phyloP scores from a whole-genome alignment of 2,888 invertebrate genomes.

The Galerucella nymphaeae region DNA sequence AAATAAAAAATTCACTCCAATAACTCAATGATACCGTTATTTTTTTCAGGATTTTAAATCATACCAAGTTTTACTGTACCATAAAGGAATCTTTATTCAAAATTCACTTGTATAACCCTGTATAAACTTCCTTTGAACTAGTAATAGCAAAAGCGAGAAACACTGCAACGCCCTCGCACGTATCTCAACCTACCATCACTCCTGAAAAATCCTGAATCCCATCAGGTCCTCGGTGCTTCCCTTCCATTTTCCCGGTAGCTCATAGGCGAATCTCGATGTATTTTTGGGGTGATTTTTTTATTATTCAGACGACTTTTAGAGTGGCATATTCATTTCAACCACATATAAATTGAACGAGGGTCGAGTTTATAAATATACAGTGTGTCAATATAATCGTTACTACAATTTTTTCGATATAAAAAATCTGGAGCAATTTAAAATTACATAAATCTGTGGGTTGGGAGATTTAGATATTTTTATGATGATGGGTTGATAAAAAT shows the following conservation, averaged over 20 bases:
- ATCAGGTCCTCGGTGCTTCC: slow-evolving; percentile 22
- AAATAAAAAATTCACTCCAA: no score
- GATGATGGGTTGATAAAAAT: no score
- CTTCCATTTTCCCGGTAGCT: slow-evolving; percentile 2
- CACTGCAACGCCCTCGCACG: slow-evolving; percentile 21
- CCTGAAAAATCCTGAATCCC: slow-evolving; percentile 34
- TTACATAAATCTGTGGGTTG: no score
- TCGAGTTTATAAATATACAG: no score
- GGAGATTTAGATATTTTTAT: no score
- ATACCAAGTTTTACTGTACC: no score
- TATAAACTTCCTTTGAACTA: not conserved
- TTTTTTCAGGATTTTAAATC: no score
- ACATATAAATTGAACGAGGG: no score
- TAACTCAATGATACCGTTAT: no score
- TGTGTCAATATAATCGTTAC: no score
- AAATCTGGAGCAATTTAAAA: no score
- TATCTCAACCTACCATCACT: slow-evolving; percentile 23
- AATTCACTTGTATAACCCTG: not conserved
- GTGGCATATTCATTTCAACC: not conserved
- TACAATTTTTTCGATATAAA: no score
- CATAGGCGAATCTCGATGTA: not conserved
- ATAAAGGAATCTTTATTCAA: not conserved
- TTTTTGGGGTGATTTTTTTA: not conserved
- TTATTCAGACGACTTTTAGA: not conserved
- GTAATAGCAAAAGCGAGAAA: slow-evolving; percentile 9